Evolutionary conservation across 2,113 vertebrate species (phyloP).

Genomic region (Tylochromis polylepis): DNA sequence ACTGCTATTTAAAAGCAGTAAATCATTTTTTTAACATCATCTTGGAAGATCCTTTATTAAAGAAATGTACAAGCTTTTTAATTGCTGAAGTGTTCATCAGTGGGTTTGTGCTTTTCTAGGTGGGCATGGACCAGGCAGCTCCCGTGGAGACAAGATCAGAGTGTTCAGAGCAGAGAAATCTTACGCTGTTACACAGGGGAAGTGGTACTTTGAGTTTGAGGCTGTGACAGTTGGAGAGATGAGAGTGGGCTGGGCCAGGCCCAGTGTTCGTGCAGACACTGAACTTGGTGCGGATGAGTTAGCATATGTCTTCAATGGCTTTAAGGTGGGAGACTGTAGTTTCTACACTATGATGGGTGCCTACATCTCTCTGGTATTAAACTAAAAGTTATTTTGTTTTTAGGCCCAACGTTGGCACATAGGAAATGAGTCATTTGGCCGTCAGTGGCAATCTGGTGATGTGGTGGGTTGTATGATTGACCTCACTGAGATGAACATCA

Average conservation of each 20-base stretch:
- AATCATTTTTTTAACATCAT: neutral
- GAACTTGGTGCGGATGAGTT: conserved; percentile 86
- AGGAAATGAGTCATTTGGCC: conserved; percentile 86
- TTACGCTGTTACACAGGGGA: conserved; percentile 80
- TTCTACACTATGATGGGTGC: neutral
- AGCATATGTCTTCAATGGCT: conserved; percentile 90
- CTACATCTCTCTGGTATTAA: neutral
- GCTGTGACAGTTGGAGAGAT: conserved; percentile 88
- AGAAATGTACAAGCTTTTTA: neutral
- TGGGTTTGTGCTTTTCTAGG: conserved; percentile 47
- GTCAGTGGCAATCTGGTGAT: conserved; percentile 85
- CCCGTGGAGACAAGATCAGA: conserved; percentile 76
- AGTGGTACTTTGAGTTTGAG: conserved; percentile 94
- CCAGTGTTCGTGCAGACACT: conserved; percentile 79
- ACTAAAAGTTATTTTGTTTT: neutral
- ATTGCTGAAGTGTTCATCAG: neutral
- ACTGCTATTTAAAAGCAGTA: neutral
- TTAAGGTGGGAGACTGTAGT: conserved; percentile 70
- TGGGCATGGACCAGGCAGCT: conserved; percentile 57
- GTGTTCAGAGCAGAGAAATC: conserved; percentile 88
- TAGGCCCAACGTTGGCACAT: conserved; percentile 92
- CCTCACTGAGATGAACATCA: conserved; percentile 84
- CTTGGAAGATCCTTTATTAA: neutral
- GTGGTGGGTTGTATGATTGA: conserved; percentile 94
- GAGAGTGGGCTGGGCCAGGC: conserved; percentile 90